Conservation (phyloP, 35 echinoderm and acorn worm genomes). For the Patiria miniata region DNA sequence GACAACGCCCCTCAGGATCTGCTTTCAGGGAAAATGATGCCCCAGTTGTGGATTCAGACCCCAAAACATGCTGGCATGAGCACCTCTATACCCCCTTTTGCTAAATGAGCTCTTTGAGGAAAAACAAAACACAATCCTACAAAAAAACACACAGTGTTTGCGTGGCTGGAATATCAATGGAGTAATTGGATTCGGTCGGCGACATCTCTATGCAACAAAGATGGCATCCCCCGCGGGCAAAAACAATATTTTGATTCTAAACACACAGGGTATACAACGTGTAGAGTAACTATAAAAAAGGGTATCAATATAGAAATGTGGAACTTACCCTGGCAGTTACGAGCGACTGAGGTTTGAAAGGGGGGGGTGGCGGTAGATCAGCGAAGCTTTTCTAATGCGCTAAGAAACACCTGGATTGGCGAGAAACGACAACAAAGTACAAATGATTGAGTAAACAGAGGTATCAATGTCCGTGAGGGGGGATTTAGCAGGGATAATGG, state of each 20-base stretch:
- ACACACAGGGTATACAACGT: not conserved
- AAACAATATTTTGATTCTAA: slow-evolving; percentile 19
- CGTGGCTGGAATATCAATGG: not conserved
- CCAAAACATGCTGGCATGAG: not conserved
- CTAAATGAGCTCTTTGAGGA: not conserved
- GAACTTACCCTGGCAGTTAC: not conserved
- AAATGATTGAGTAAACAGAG: not conserved
- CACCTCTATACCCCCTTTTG: not conserved
- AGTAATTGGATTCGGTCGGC: not conserved
- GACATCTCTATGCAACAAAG: slow-evolving; percentile 1
- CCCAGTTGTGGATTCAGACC: too few species aligned
- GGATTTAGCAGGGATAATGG: not conserved
- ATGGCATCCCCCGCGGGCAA: not conserved
- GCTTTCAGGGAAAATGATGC: too few species aligned
- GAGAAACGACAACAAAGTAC: slow-evolving; percentile 8
- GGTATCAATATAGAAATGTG: slow-evolving; percentile 28
- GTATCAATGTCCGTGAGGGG: not conserved
- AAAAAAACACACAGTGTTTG: not conserved
- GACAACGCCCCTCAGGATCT: too few species aligned
- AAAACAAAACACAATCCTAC: not conserved
- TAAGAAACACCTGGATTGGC: slow-evolving; percentile 1
- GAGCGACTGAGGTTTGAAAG: not conserved
- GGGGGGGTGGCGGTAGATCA: not conserved
- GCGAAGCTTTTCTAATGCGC: not conserved
- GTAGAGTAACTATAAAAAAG: not conserved